Conservation (phyloP, 2,797 vertebrate genomes). For the Crocidura indochinensis region DNA sequence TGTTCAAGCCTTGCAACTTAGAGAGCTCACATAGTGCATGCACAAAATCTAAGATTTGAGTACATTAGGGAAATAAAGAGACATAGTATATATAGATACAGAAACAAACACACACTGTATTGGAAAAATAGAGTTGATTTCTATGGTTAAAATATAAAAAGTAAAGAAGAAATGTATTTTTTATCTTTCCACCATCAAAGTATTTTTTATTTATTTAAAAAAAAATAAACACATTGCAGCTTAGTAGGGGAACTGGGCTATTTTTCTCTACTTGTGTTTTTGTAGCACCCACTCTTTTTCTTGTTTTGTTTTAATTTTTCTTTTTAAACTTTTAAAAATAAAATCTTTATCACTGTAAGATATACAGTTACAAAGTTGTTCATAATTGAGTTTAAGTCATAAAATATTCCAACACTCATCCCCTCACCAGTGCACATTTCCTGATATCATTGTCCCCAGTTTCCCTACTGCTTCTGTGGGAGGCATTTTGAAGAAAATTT, state of each 20-base stretch:
- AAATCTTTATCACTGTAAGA: too few species aligned
- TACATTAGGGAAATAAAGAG: conserved; percentile 53
- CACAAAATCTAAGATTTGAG: conserved; percentile 28
- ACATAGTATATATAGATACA: conserved; percentile 1
- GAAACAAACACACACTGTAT: neutral
- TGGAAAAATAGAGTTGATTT: conserved; percentile 29
- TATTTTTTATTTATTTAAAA: neutral
- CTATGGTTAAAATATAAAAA: conserved; percentile 49
- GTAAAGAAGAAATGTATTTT: too few species aligned
- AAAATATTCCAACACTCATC: too few species aligned
- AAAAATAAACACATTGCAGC: too few species aligned
- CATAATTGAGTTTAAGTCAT: too few species aligned
- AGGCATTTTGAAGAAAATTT: neutral
- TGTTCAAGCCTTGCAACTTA: conserved; percentile 5
- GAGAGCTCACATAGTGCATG: neutral
- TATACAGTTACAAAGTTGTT: too few species aligned
- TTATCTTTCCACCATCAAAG: neutral
- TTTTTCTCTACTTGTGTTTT: conserved; percentile 16
- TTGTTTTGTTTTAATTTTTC: too few species aligned
- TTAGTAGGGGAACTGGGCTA: too few species aligned
- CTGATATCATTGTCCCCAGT: too few species aligned
- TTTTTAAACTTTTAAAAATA: too few species aligned
- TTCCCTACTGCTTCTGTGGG: too few species aligned
- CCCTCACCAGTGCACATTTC: too few species aligned
- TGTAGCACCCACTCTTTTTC: neutral